A percentile compares a stretch with the other conserved stretches of the same genome.
phyloP scores from a whole-genome alignment of 2,113 vertebrate genomes.

The Mixornis gularis region DNA sequence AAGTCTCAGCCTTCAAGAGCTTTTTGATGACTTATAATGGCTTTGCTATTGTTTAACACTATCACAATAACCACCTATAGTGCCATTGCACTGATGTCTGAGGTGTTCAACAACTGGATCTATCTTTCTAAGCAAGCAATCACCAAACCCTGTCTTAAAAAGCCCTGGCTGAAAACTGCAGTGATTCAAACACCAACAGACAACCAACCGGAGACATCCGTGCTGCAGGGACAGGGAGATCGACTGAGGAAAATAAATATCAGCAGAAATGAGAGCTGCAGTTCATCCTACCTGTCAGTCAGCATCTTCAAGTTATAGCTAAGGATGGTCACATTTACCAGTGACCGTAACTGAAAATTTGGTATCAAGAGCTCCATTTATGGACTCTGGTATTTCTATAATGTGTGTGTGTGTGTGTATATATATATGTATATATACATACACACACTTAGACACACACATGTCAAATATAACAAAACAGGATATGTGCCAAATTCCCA shows the following conservation, averaged over 20 bases:
- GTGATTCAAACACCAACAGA: not conserved
- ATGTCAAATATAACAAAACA: not conserved
- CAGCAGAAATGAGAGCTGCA: not conserved
- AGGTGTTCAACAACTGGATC: not conserved
- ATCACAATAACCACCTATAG: not conserved
- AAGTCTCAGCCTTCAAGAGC: not conserved
- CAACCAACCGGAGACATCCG: not conserved
- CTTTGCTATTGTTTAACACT: not conserved
- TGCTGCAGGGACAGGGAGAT: not conserved
- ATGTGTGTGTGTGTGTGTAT: not conserved
- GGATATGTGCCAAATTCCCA: not conserved
- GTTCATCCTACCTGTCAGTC: not conserved
- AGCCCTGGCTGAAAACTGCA: not conserved
- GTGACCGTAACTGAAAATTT: not conserved
- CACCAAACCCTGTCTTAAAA: not conserved
- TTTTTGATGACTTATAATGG: not conserved
- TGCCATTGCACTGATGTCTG: not conserved
- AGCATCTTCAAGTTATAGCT: not conserved
- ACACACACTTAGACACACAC: too few species aligned
- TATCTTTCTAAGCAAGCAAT: not conserved
- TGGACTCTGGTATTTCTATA: not conserved
- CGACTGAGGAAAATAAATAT: not conserved
- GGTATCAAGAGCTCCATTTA: not conserved
- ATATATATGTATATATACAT: fast-evolving
- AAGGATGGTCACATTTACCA: not conserved